These are phyloP conservation scores for Nephila pilipes DNA, from an alignment of 1,140 invertebrate genomes.

Conservation along the genomic window DNA sequence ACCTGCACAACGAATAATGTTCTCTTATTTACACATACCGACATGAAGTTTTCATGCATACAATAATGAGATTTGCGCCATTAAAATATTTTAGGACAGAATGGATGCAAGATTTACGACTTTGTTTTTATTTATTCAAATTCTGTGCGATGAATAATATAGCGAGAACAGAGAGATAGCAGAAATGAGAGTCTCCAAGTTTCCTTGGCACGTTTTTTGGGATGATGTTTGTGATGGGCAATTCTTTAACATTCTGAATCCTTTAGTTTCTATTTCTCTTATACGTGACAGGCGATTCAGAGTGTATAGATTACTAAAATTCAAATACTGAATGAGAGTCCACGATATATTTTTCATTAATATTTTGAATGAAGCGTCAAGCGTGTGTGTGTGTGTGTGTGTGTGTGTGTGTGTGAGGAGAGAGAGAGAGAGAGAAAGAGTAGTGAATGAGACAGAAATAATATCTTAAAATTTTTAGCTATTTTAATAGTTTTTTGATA, in stretches of 20 bases:
- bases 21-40: background rate
- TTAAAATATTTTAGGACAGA: background rate
- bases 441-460: no score
- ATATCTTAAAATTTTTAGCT: no score
- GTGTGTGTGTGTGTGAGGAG: no score
- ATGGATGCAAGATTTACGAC: background rate
- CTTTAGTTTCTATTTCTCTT: background rate
- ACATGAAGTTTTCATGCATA: background rate
- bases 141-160: background rate
- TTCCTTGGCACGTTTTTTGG: background rate
- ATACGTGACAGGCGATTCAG: background rate
- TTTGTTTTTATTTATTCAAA: background rate
- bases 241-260: background rate
- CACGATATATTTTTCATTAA: no score
- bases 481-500: no score
- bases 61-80: background rate
- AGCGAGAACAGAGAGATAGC: background rate
- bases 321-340: no score
- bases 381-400: no score
- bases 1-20: background rate
- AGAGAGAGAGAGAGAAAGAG: no score
- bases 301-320: no score
- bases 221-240: background rate
- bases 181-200: background rate
- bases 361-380: no score